Evolutionary conservation across 2,113 vertebrate species (phyloP).

Genomic region (Pollimyrus isidori): DNA sequence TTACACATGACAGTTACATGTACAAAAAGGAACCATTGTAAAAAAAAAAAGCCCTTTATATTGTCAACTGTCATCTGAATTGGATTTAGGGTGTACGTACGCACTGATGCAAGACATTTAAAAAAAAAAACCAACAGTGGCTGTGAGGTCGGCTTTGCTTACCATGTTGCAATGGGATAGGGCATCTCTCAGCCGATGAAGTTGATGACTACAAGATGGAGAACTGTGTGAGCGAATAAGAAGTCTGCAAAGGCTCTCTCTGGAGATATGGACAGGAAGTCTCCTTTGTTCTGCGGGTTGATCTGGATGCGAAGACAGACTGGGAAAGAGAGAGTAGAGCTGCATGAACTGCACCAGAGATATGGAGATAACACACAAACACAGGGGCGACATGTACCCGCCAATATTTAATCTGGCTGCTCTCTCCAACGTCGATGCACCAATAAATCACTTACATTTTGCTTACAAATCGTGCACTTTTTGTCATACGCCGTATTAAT

Average conservation of each 20-base stretch:
- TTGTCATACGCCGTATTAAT: too few species aligned
- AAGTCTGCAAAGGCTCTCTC: slow-evolving; percentile 93
- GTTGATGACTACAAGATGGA: slow-evolving; percentile 92
- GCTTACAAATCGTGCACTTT: neutral
- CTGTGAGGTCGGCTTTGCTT: neutral
- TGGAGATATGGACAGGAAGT: slow-evolving; percentile 88
- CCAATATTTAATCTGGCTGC: neutral
- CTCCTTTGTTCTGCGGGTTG: slow-evolving; percentile 91
- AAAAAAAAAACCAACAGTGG: neutral
- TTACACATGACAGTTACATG: neutral
- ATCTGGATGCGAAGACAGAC: slow-evolving; percentile 96
- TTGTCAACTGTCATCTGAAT: neutral
- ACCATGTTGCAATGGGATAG: neutral
- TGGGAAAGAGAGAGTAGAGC: slow-evolving; percentile 39
- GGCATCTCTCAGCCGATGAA: slow-evolving; percentile 78
- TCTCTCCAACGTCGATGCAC: neutral
- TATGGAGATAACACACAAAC: neutral
- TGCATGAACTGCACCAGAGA: neutral
- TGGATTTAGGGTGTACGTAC: neutral
- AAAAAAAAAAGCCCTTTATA: neutral
- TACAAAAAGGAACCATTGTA: neutral
- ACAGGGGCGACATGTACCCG: neutral
- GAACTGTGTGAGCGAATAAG: slow-evolving; percentile 88
- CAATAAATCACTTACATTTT: neutral
- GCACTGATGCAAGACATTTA: neutral